A percentile compares a stretch with the other conserved stretches of the same genome.
Conservation (phyloP, 2,888 invertebrate genomes). For the Calliscelio sp. region DNA sequence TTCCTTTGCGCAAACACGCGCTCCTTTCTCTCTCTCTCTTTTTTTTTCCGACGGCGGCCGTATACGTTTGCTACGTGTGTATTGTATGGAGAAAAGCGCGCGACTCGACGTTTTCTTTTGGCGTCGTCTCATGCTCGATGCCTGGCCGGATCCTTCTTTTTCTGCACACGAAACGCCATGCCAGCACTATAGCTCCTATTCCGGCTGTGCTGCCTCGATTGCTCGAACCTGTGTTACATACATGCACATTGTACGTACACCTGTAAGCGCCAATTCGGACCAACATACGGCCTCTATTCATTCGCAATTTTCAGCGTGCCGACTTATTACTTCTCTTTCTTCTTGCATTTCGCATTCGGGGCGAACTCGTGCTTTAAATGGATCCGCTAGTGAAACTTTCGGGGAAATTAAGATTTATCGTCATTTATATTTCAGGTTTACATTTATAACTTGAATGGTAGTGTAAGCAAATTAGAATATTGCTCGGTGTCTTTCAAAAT, state of each 20-base stretch:
- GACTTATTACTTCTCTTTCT: slow-evolving; percentile 47
- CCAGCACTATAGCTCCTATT: slow-evolving; percentile 27
- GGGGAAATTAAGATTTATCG: slow-evolving; percentile 3
- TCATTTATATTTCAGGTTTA: too few species aligned
- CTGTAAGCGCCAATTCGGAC: slow-evolving; percentile 39
- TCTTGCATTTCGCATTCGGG: not conserved
- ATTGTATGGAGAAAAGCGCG: slow-evolving; percentile 81
- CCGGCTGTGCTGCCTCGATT: slow-evolving; percentile 55
- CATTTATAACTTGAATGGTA: too few species aligned
- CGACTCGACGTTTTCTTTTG: slow-evolving; percentile 80
- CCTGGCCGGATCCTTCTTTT: slow-evolving; percentile 42
- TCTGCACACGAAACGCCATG: slow-evolving; percentile 29
- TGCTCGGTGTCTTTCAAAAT: too few species aligned
- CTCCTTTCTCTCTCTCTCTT: slow-evolving; percentile 27
- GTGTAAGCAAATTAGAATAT: too few species aligned
- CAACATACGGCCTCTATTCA: slow-evolving; percentile 53
- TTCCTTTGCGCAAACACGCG: slow-evolving; percentile 27
- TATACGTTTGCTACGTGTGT: slow-evolving; percentile 70
- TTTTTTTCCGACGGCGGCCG: slow-evolving; percentile 6
- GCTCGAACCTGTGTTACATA: slow-evolving; percentile 47
- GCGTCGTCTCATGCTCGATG: slow-evolving; percentile 43
- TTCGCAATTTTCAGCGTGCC: slow-evolving; percentile 56
- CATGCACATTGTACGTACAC: slow-evolving; percentile 31
- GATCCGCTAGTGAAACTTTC: not conserved
- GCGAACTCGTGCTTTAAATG: not conserved